Base-by-base conservation (phyloP, 2,797 vertebrate genomes). In the Rhinella marina region DNA sequence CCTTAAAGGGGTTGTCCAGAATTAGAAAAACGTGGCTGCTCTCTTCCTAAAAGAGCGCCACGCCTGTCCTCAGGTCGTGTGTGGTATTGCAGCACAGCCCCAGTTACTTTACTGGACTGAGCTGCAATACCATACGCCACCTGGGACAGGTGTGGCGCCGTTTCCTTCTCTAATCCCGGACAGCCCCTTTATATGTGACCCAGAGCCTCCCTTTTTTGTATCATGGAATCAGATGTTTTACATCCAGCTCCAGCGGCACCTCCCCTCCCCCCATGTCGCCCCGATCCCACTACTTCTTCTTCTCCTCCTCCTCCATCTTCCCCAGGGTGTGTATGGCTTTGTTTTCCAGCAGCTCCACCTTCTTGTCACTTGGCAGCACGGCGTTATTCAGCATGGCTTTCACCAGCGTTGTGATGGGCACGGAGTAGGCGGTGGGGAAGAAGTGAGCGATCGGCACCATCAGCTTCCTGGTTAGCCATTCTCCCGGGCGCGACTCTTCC, bases 281-380 rank as follows among this genome's bases (percentile, higher is more conserved):
- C 2, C 21, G 9, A 4, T 3, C 13, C 59, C 1, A 21, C 57
- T 88, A 32, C 87, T 91, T 52, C 23, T 91, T 52, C 27, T 75
- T 41, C 85, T 89, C 29, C 12, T 75, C 48, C 85, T 89, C 29
- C 12, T 84, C 59, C 0, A 81, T 87, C 86, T 94, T 95, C 19
- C 93, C 95, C 90, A 96, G 92, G 7, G 57, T 14, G 7, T 91
- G 77, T 50, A 97, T 96, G 88, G 88, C 93, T 88, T 95, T 94
- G 91, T 96, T 96, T 81, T 97, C 96, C 87, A 97, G 92, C 90
- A 97, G 92, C 17, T 90, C 95, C 2, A 81, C 90, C 86, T 93
- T 94, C 86, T 91, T 89, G 61, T 94, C 90, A 0, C 90, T 86
- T 0, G 88, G 90, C 6, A 76, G 85, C 87, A 92, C 89, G 1